A percentile compares a stretch with the other conserved stretches of the same genome.
These are phyloP conservation scores for Marcusenius ussheri DNA, from an alignment of 2,113 vertebrate species.

Conservation along the genomic window DNA sequence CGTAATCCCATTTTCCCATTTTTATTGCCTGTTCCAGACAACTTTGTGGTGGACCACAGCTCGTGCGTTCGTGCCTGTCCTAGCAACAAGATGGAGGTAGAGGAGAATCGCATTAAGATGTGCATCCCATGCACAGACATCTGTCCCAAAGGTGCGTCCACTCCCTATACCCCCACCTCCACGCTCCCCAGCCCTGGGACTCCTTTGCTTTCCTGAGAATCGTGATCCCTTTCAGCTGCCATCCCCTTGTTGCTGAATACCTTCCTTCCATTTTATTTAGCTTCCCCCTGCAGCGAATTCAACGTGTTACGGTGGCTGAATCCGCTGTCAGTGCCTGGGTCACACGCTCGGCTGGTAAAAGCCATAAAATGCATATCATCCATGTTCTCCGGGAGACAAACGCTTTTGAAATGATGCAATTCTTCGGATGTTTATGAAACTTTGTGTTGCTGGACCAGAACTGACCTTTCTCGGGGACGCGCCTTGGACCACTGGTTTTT, in stretches of 20 bases:
- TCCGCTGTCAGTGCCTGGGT: not conserved
- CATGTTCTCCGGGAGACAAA: not conserved
- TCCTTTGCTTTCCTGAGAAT: not conserved
- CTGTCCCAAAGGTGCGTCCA: slow-evolving; percentile 84
- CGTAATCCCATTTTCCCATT: not conserved
- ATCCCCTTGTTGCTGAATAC: not conserved
- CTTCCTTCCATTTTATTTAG: not conserved
- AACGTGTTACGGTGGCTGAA: not conserved
- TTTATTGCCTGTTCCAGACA: slow-evolving; percentile 62
- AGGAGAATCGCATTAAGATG: slow-evolving; percentile 93
- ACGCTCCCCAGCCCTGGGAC: not conserved
- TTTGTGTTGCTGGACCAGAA: not conserved
- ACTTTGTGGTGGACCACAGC: slow-evolving; percentile 97
- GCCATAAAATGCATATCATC: not conserved
- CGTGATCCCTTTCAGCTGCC: not conserved
- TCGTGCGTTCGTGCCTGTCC: slow-evolving; percentile 94
- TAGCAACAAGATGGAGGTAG: slow-evolving; percentile 96
- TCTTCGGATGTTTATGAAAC: not conserved
- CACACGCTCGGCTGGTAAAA: not conserved
- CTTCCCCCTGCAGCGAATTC: not conserved
- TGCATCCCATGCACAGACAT: slow-evolving; percentile 96
- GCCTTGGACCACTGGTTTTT: not conserved
- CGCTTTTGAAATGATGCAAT: not conserved
- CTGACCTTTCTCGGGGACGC: not conserved
- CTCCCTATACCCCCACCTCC: not conserved